Conservation (phyloP, 2,797 vertebrate genomes). For the Trachurus trachurus region DNA sequence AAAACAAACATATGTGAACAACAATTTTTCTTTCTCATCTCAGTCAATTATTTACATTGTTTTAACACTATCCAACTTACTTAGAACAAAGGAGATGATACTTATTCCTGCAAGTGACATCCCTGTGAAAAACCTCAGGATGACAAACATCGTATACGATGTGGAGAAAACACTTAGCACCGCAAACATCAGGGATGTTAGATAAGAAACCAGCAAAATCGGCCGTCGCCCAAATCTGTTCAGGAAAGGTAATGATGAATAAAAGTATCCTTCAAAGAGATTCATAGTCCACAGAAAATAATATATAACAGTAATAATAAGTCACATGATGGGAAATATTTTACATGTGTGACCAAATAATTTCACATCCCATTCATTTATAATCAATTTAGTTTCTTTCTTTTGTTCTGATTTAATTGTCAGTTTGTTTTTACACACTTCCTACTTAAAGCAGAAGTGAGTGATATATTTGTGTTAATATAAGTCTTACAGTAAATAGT, state of each 20-base stretch:
- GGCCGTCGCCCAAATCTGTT: constrained; percentile 75
- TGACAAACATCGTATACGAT: constrained; percentile 73
- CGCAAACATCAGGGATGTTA: constrained; percentile 64
- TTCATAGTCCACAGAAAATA: too few species aligned
- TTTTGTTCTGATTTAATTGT: too few species aligned
- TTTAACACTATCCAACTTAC: constrained; percentile 50
- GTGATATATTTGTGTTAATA: too few species aligned
- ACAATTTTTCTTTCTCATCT: too few species aligned
- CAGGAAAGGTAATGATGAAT: not conserved
- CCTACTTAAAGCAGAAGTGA: too few species aligned
- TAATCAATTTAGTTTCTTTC: not conserved
- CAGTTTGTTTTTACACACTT: not conserved
- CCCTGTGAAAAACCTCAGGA: constrained; percentile 80
- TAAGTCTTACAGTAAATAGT: too few species aligned
- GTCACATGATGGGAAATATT: not conserved
- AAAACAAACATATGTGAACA: too few species aligned
- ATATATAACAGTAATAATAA: not conserved
- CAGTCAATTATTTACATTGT: not conserved
- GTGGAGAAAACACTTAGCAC: constrained; percentile 75
- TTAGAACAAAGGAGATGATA: constrained; percentile 74
- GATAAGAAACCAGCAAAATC: constrained; percentile 72
- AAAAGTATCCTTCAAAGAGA: too few species aligned
- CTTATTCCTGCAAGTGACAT: constrained; percentile 76
- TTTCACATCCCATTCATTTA: not conserved
- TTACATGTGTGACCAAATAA: not conserved